Evolutionary conservation across 2,113 vertebrate genomes (phyloP), one percentile per base, ranked within the genome.

Genomic region (Mastomys coucha): DNA sequence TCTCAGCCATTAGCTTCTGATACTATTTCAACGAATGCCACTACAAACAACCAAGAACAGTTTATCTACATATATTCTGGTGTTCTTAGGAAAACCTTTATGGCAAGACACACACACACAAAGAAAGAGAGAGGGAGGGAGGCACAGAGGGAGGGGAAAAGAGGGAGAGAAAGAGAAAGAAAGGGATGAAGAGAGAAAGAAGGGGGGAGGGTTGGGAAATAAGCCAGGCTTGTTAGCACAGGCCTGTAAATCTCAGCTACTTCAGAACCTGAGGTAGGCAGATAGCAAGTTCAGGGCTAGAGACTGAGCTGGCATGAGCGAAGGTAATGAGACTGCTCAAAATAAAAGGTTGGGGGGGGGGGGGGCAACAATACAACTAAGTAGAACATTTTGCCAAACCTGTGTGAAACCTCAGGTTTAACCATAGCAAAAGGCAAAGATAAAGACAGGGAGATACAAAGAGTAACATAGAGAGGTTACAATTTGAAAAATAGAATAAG

Each of bases 61-160:
- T 73, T 70, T 67, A 95, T 73, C 49, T 72, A 81, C 14, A 26
- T 75, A 89, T 88, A 91, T 42, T 13, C 92, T 92, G n/a, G 93
- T 31, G 19, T n/a, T 75, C 60, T 78, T 73, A 51, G 53, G 58
- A 91, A 92, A 95, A 92, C 63, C 24, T 78, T 49, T 67, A 81
- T 78, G 8, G 51, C 22, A 91, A 36, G 36, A 77, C 9, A 51
- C 9, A 36, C 31, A 22, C 31, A 53, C 14, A 49, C 28, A 67
- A 0, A 8, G 17, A 20, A 19, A 20, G 58, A 22, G 20, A 22
- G 19, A 16, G 11, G 19, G 9, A 7, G 4, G 72, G 6, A 17
- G 17, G 36, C 45, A 45, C 45, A 72, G 17, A 24, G 7, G 12
- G 2, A n/a, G n/a, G 4, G 6, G 7, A 20, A 26, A 1, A 42